Conservation (phyloP, 2,888 invertebrate species). For the Drosophila cracens region DNA sequence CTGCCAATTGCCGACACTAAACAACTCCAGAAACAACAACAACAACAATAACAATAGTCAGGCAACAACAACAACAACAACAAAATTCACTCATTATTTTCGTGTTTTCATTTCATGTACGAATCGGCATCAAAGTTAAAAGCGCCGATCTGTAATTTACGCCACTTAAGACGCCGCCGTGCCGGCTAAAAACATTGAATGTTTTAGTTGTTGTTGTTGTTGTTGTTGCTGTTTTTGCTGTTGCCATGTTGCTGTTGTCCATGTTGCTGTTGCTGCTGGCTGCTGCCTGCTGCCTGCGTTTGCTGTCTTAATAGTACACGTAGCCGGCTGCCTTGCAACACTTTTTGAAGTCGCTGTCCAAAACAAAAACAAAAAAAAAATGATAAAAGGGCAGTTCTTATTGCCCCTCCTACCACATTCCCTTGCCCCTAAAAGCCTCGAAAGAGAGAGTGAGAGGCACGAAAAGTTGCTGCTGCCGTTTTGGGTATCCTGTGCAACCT, state of each 20-base stretch:
- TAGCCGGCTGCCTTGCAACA: slow-evolving; percentile 61
- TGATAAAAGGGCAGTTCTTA: slow-evolving; percentile 16
- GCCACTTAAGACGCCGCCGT: slow-evolving; percentile 83
- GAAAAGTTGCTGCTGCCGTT: slow-evolving; percentile 5
- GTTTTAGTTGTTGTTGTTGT: slow-evolving; percentile 43
- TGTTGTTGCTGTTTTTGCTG: slow-evolving; percentile 48
- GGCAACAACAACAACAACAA: slow-evolving; percentile 51
- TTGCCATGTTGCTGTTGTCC: slow-evolving; percentile 36
- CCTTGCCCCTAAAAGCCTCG: background rate
- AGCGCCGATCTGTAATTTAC: slow-evolving; percentile 85
- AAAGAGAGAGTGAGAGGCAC: background rate
- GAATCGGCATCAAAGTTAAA: slow-evolving; percentile 85
- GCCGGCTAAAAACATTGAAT: slow-evolving; percentile 70
- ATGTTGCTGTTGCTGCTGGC: slow-evolving; percentile 52
- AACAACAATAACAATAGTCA: slow-evolving; percentile 31
- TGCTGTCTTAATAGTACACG: slow-evolving; percentile 69
- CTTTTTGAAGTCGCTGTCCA: slow-evolving; percentile 42
- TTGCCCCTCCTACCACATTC: background rate
- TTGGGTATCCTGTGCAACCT: slow-evolving; percentile 22
- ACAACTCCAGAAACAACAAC: slow-evolving; percentile 64
- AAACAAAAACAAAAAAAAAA: background rate
- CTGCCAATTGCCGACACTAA: slow-evolving; percentile 75
- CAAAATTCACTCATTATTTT: slow-evolving; percentile 83
- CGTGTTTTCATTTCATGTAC: slow-evolving; percentile 85
- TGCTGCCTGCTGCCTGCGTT: slow-evolving; percentile 56